phyloP scores from a whole-genome alignment of 2,113 vertebrate genomes.

The Crotalus viridis region DNA sequence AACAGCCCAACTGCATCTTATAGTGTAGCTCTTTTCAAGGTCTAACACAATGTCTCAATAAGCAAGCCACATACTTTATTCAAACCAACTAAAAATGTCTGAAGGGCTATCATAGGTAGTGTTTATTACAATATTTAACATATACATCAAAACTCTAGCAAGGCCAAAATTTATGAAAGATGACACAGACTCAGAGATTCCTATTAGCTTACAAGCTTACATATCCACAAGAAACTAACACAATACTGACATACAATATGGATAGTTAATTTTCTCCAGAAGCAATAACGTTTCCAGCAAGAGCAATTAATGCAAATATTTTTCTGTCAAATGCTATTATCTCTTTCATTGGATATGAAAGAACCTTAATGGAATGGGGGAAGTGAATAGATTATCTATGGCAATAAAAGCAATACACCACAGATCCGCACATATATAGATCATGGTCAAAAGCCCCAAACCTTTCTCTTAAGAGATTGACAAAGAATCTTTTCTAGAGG shows the following conservation, averaged over 20 bases:
- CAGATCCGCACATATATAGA: background rate
- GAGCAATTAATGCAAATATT: slow-evolving; percentile 3
- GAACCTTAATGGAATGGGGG: background rate
- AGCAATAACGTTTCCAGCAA: slow-evolving; percentile 7
- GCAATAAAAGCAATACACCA: background rate
- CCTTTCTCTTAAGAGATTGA: background rate
- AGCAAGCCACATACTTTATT: background rate
- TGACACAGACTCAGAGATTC: background rate
- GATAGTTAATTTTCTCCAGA: background rate
- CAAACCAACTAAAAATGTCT: background rate
- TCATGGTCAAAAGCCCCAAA: background rate
- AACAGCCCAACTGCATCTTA: background rate
- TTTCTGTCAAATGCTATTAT: slow-evolving; percentile 13
- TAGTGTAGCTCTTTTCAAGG: background rate
- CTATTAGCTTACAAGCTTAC: background rate
- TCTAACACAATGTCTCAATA: background rate
- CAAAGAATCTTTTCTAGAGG: too few species aligned
- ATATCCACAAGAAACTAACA: slow-evolving; percentile 11
- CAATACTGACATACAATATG: background rate
- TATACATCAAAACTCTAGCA: background rate
- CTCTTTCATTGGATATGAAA: background rate
- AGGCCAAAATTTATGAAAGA: background rate
- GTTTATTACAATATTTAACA: background rate
- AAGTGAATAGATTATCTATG: background rate
- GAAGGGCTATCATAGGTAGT: background rate